Evolutionary conservation across 53 echinoderm and acorn worm species (phyloP).

Genomic region (Apostichopus leukothele): DNA sequence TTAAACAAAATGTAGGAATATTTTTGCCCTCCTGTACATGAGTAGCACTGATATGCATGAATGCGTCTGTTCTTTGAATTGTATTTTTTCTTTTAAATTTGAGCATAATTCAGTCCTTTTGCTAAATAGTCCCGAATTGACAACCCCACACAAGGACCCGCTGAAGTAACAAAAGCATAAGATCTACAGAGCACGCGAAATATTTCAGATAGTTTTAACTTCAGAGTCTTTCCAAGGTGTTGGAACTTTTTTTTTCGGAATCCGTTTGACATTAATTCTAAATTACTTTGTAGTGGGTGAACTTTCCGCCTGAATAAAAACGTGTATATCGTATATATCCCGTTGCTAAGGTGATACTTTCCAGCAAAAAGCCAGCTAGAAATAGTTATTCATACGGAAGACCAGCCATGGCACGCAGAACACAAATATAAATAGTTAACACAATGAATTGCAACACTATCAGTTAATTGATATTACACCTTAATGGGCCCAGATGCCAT

Average conservation of each 20-base stretch:
- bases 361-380: neutral
- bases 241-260: neutral
- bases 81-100: no score
- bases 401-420: slow-evolving; percentile 11
- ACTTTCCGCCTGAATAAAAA: slow-evolving; percentile 19
- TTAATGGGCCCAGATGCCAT: slow-evolving; percentile 43
- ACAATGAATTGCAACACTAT: slow-evolving; percentile 34
- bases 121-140: no score
- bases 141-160: no score
- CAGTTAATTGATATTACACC: slow-evolving; percentile 46
- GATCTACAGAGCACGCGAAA: no score
- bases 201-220: no score
- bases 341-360: slow-evolving; percentile 24
- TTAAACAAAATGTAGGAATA: no score
- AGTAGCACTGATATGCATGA: no score
- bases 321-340: slow-evolving; percentile 34
- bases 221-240: neutral
- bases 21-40: no score
- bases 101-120: no score
- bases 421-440: slow-evolving; percentile 45
- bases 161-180: no score
- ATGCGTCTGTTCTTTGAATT: no score
- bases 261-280: slow-evolving; percentile 12
- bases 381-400: slow-evolving; percentile 26
- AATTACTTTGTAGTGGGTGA: neutral